Base-by-base conservation (phyloP, 2,797 vertebrate species). In the Sylvilagus floridanus region DNA sequence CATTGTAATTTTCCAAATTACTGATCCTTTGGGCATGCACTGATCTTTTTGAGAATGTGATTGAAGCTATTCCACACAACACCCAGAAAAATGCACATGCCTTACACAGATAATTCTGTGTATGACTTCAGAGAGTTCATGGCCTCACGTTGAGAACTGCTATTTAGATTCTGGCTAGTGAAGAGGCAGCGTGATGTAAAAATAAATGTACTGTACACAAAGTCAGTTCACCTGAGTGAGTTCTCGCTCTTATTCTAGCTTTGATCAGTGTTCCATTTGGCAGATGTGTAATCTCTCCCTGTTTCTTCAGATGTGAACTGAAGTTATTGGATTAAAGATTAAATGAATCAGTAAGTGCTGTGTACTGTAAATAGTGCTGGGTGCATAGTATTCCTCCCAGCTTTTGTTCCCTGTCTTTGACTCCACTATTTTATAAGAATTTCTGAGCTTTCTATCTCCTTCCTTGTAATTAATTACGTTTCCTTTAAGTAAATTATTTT, bases 361-460 rank as follows among this genome's bases (percentile, higher is more conserved):
- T 30, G 7, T 77, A 47, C 37, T 77, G 90, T 90, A 85, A 66
- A 30, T 52, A 60, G 52, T 66, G 26, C 62, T 12, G 37, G 24
- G 22, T 87, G 47, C 5, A 2, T 83, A 75, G 11, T 79, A 14
- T 93, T 22, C 37, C 24, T 87, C 42, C 47, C 21, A 42, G 47
- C 17, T 88, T 95, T 75, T 84, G 42, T 84, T 75, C 71, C 54
- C 24, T 63, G 71, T 84, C 52, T 90, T 96, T 72, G 52, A 77
- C 93, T 92, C 32, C 88, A 14, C 77, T 91, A 17, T 72, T 52
- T 83, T 52, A 72, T 66, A 60, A 83, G 16, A 57, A 57, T 57
- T 57, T 92, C 57, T 73, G 62, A 88, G 85, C 93, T 94, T 88
- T 62, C 21, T 57, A 62, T 30, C 81, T 60, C 22, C 42, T 0